Evolutionary conservation across 92 coral and sea anemone genomes (phyloP).

Genomic region (Pocillopora meandrina): DNA sequence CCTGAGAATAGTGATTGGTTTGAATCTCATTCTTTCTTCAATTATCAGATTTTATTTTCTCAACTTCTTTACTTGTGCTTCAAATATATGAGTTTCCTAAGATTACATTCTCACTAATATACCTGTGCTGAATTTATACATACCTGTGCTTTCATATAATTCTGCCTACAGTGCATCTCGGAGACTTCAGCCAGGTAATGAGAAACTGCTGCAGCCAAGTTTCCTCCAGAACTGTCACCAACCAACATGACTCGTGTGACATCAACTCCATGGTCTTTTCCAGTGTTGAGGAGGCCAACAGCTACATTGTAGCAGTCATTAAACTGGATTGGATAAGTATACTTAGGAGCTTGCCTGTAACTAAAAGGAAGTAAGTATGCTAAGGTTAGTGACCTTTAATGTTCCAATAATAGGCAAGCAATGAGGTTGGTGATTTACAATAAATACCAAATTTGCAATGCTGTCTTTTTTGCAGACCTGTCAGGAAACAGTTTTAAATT

Average conservation of each 20-base stretch:
- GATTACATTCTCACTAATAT: too few species aligned
- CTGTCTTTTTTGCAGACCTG: too few species aligned
- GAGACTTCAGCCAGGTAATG: slow-evolving; percentile 76
- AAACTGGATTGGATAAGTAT: slow-evolving; percentile 81
- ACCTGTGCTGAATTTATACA: not conserved
- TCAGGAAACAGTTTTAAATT: too few species aligned
- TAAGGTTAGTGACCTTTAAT: not conserved
- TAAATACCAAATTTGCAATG: too few species aligned
- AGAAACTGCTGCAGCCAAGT: slow-evolving; percentile 88
- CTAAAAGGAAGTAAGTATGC: slow-evolving; percentile 22
- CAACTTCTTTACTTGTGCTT: too few species aligned
- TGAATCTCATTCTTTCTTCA: too few species aligned
- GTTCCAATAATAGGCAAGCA: too few species aligned
- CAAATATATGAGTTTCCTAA: too few species aligned
- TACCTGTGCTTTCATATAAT: slow-evolving; percentile 85
- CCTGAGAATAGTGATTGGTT: too few species aligned
- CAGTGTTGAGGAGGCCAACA: slow-evolving; percentile 73
- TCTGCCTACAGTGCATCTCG: slow-evolving; percentile 81
- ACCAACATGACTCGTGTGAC: slow-evolving; percentile 69
- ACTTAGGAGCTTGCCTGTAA: slow-evolving; percentile 89
- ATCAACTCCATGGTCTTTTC: slow-evolving; percentile 75
- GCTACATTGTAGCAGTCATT: slow-evolving; percentile 91
- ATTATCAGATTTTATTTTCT: too few species aligned
- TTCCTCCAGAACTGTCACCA: slow-evolving; percentile 98
- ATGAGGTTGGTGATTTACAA: too few species aligned